These are phyloP conservation scores for Diachasma alloeum DNA, from an alignment of 1,140 invertebrate genomes.

Conservation along the genomic window DNA sequence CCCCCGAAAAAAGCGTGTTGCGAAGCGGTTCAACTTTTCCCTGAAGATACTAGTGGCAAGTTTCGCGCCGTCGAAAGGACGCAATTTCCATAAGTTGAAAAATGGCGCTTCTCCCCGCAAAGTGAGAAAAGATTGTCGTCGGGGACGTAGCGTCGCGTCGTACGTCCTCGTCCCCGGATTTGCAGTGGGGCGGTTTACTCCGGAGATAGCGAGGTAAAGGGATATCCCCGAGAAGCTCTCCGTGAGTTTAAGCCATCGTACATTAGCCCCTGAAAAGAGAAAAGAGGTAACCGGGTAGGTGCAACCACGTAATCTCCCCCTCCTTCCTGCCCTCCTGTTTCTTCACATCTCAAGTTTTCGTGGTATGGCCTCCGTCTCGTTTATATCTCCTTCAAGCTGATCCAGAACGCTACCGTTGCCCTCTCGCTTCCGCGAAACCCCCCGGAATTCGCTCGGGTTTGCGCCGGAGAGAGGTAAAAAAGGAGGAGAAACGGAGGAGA, in stretches of 20 bases:
- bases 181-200: not conserved
- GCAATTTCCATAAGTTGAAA: conserved; percentile 62
- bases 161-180: not conserved
- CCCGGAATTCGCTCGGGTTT: conserved; percentile 36
- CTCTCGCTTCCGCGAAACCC: conserved; percentile 36
- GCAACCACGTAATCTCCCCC: not conserved
- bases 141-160: conserved; percentile 12
- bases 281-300: not conserved
- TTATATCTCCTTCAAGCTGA: conserved; percentile 50
- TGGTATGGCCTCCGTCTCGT: not conserved
- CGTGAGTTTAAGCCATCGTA: conserved; percentile 1
- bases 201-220: not conserved
- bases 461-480: conserved; percentile 19
- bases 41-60: conserved; percentile 39
- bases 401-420: conserved; percentile 22
- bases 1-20: not conserved
- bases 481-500: not conserved
- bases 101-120: conserved; percentile 50
- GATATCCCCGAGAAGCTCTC: not conserved
- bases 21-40: conserved; percentile 5
- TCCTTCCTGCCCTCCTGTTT: not conserved
- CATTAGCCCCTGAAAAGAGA: conserved; percentile 9
- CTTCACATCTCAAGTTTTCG: not conserved
- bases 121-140: conserved; percentile 58
- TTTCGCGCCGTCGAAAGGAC: conserved; percentile 41